A percentile compares a stretch with the other conserved stretches of the same genome.
phyloP scores from a whole-genome alignment of 2,113 vertebrate genomes.

The Labeo catla region DNA sequence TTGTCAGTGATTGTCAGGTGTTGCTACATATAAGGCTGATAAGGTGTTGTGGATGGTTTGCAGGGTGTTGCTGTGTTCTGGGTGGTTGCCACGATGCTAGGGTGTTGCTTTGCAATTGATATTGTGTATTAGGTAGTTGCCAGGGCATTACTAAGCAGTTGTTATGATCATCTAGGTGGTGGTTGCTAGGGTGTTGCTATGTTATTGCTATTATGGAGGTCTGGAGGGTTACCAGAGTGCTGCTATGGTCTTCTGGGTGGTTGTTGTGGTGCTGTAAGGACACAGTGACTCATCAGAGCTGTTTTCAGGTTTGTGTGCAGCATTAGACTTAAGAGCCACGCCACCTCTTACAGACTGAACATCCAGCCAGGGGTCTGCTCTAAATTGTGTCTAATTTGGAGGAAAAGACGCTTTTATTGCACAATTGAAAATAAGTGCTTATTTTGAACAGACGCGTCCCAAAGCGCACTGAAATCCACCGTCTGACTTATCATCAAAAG shows the following conservation, averaged over 20 bases:
- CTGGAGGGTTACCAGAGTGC: not conserved
- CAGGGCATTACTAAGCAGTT: not conserved
- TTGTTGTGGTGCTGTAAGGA: not conserved
- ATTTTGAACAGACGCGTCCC: not conserved
- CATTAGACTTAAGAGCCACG: not conserved
- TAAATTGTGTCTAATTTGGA: not conserved
- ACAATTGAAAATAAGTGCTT: constrained; percentile 28
- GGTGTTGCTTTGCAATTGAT: no score
- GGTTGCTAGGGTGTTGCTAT: not conserved
- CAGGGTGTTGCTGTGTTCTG: not conserved
- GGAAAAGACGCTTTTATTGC: constrained; percentile 2
- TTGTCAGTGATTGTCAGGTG: not conserved
- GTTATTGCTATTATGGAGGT: no score
- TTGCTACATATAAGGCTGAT: not conserved
- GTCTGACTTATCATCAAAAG: constrained; percentile 66
- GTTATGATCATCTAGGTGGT: not conserved
- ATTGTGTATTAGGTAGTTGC: no score
- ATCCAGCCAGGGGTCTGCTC: not conserved
- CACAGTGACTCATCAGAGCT: not conserved
- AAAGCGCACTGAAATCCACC: constrained; percentile 48
- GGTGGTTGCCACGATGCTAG: not conserved
- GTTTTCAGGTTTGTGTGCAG: not conserved
- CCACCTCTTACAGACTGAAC: not conserved
- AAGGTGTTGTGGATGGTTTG: no score
- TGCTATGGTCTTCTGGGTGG: not conserved